Base-by-base conservation (phyloP, 2,888 invertebrate species). In the Morinoia aosen region DNA sequence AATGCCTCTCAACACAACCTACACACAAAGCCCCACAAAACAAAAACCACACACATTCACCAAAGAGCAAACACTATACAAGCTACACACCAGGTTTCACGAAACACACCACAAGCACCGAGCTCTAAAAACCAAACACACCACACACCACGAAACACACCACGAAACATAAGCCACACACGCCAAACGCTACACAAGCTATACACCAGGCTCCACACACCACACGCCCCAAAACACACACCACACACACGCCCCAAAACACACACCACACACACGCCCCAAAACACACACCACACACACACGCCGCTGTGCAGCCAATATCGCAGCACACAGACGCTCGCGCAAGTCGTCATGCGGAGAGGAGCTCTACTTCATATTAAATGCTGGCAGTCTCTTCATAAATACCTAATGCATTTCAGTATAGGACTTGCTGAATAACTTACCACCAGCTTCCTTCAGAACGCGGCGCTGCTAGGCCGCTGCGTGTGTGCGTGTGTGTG, bases 381-480 rank as follows among this genome's bases (percentile, higher is more conserved):
- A 95, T 95, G 95, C 58, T 57, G 95, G 58, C 58, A 33, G 95
- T n/a, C 61, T 64, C 61, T 95, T 95, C 95, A 95, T 95, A 95
- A 95, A 95, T 95, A 95, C 39, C 39, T 95, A 61, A 95, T 64
- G 95, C 58, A 61, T 95, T 95, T 61, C 64, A 61, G 95, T 95
- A 95, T 58, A 58, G 40, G 40, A 61, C 48, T 39, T 58, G 76
- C 76, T 95, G 95, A 95, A 95, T 95, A 95, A 95, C 19, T 95
- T 56, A 94, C 16, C 48, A 33, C 19, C 25, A 58, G 94, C 56
- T 94, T 94, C 94, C 94, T 94, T 94, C 58, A 94, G 40, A 33
- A 76, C 25, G 14, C 76, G 7, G 25, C 16, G 76, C 76, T 76
- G 76, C 25, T 25, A 33, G 76, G 25, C 76, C 8, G 33, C 76